These are phyloP conservation scores for Archaeoteleia sp. DNA, from an alignment of 2,888 invertebrate genomes.

Conservation along the genomic window DNA sequence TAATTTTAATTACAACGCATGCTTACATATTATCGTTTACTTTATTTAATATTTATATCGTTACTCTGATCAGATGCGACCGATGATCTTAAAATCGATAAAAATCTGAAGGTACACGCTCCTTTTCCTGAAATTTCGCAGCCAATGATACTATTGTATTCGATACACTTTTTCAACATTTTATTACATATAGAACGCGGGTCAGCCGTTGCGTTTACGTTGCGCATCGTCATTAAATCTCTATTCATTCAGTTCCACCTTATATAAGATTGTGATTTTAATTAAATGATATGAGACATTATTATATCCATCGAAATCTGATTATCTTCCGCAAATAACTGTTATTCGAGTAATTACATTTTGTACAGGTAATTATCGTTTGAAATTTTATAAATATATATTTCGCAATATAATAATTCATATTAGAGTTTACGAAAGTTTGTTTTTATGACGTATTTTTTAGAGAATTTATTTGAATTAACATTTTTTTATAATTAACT, in stretches of 20 bases:
- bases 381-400: slow-evolving; percentile 12
- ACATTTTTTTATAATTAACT: no score
- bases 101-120: background rate
- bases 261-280: background rate
- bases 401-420: no score
- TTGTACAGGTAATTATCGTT: slow-evolving; percentile 13
- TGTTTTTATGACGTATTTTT: no score
- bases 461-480: no score
- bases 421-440: no score
- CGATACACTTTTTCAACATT: background rate
- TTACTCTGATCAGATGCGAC: background rate
- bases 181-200: background rate
- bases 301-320: slow-evolving; percentile 13
- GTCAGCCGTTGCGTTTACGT: background rate
- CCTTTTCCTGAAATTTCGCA: background rate
- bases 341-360: slow-evolving; percentile 7
- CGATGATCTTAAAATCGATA: slow-evolving; percentile 4
- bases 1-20: no score
- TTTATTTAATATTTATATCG: slow-evolving; percentile 3
- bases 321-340: slow-evolving; percentile 28
- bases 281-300: background rate
- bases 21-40: background rate
- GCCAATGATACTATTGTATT: background rate
- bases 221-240: no score
- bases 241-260: background rate